These are phyloP conservation scores for Lasius fuliginosus DNA, from an alignment of 2,888 invertebrate genomes.

Conservation along the genomic window DNA sequence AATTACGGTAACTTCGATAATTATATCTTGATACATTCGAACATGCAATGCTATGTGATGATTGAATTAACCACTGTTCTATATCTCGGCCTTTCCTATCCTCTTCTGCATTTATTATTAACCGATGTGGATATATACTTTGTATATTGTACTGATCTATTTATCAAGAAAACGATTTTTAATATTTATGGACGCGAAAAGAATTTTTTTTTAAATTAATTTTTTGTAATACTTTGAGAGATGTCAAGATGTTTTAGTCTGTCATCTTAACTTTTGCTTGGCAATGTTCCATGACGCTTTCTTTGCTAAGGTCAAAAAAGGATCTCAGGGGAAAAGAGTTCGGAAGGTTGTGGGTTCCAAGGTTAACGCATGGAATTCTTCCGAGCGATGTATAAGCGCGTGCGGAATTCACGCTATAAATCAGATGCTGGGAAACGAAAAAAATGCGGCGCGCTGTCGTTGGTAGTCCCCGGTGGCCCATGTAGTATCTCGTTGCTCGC, in stretches of 20 bases:
- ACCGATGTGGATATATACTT: not conserved
- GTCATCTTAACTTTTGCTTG: not conserved
- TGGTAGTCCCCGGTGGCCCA: constrained; percentile 73
- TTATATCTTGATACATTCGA: constrained; percentile 38
- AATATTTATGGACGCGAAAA: not conserved
- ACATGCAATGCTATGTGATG: constrained; percentile 29
- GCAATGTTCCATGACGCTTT: not conserved
- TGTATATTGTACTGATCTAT: not conserved
- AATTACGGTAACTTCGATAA: constrained; percentile 48
- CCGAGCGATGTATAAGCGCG: constrained; percentile 70
- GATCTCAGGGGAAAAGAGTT: constrained; percentile 15
- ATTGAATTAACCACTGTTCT: constrained; percentile 28
- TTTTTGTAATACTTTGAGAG: not conserved
- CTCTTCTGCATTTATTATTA: not conserved
- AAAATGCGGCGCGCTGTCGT: constrained; percentile 73
- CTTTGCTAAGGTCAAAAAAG: not conserved
- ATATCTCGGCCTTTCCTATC: constrained; percentile 10
- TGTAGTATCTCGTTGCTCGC: constrained; percentile 77
- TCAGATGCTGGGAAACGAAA: constrained; percentile 72
- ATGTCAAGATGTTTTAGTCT: not conserved
- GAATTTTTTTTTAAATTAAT: not conserved
- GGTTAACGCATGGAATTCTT: constrained; percentile 67
- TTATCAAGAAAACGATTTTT: not conserved
- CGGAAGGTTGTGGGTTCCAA: constrained; percentile 58
- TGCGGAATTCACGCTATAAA: constrained; percentile 77